Evolutionary conservation across 2,888 invertebrate genomes (phyloP), one percentile per base, ranked within the genome.

Genomic region (Deilephila elpenor): DNA sequence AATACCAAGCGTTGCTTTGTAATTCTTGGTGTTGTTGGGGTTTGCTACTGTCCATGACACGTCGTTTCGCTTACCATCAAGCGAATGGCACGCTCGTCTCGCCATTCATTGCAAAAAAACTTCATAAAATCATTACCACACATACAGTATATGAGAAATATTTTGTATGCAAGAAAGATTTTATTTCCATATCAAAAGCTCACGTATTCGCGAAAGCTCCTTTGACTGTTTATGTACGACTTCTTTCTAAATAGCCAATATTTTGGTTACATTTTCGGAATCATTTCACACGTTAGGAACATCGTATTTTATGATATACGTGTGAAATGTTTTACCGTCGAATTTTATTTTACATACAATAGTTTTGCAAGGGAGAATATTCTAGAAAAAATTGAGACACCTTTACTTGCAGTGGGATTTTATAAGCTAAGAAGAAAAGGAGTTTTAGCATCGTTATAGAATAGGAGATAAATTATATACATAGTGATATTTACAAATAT

Each of bases 121-220:
- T 25, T 25, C 44, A 67, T 51, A 67, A 44, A 14, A 25, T 32
- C 64, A 64, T 44, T 11, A 34, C 64, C 19, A 34, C 8, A 64
- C 11, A n/a, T n/a, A 64, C n/a, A 11, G 7, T 64, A 3, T 67
- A 67, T 34, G 56, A 62, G n/a, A 44, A 73, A 60, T 32, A 53
- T 70, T 73, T 51, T 70, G 61, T 61, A 73, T 73, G 61, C 61
- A 70, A 70, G 61, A 59, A 67, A 37, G 51, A 25, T 29, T 60
- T 81, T 75, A 77, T 80, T 81, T 78, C 17, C 80, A 80, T 81
- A 7, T 76, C 80, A 80, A 80, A 81, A 71, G 75, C 51, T n/a
- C 56, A 62, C 44, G 32, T 72, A 53, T 72, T 61, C 32, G 61
- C 62, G 32, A 61, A 72, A 67, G 29, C 32, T 62, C 64, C 34